Evolutionary conservation across 2,797 vertebrate species (phyloP).

Genomic region (Halcyon smyrnensis): DNA sequence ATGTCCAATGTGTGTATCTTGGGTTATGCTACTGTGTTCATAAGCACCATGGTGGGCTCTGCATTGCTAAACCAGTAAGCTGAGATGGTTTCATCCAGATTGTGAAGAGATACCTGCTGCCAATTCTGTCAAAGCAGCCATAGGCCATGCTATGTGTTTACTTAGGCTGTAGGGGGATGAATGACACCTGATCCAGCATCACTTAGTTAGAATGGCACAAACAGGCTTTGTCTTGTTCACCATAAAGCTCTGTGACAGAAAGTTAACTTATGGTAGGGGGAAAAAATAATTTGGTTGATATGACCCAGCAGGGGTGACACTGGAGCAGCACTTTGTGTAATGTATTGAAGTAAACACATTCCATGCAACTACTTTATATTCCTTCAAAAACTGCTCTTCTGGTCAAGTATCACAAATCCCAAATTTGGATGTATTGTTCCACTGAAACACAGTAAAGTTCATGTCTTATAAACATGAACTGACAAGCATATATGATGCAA

Average conservation of each 20-base stretch:
- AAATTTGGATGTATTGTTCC: not conserved
- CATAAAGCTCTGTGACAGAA: not conserved
- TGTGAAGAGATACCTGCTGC: not conserved
- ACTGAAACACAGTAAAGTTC: not conserved
- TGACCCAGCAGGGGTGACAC: not conserved
- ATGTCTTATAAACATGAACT: not conserved
- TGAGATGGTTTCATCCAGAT: not conserved
- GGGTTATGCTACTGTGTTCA: not conserved
- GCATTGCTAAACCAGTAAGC: fast-evolving
- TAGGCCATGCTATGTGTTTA: not conserved
- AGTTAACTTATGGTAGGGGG: not conserved
- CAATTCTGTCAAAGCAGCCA: not conserved
- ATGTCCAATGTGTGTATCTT: fast-evolving
- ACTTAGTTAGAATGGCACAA: not conserved
- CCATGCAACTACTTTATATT: not conserved
- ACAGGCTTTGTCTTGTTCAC: not conserved
- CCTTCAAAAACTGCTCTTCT: not conserved
- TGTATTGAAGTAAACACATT: not conserved
- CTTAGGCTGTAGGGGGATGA: not conserved
- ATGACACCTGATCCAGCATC: not conserved
- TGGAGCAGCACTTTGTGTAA: not conserved
- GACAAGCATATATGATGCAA: not conserved
- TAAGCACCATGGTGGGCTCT: not conserved
- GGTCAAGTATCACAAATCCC: not conserved
- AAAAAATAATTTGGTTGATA: not conserved